phyloP scores from a whole-genome alignment of 2,113 vertebrate genomes.

The Pleuronectes platessa region DNA sequence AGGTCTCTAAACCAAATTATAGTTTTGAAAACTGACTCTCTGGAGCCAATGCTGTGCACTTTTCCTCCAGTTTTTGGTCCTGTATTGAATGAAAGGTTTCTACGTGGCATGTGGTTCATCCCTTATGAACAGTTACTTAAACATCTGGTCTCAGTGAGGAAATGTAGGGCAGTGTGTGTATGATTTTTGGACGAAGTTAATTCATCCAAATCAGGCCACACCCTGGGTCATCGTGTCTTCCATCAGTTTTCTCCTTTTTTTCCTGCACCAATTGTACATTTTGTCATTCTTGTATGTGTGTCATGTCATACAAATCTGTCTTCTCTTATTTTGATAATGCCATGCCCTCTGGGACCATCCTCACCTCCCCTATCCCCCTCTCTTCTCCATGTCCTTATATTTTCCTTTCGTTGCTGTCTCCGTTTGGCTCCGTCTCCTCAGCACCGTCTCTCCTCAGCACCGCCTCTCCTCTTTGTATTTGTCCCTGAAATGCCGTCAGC shows the following conservation, averaged over 20 bases:
- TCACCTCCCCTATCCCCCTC: not conserved
- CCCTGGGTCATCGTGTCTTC: constrained; percentile 42
- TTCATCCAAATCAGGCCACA: constrained; percentile 36
- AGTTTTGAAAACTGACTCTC: not conserved
- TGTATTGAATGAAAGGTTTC: not conserved
- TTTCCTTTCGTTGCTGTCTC: not conserved
- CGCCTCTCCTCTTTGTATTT: constrained; percentile 20
- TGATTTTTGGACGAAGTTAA: not conserved
- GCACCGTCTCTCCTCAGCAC: not conserved
- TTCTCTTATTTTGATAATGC: not conserved
- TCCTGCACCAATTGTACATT: not conserved
- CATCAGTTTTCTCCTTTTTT: not conserved
- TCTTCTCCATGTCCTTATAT: constrained; percentile 1
- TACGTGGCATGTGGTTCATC: not conserved
- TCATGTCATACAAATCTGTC: not conserved
- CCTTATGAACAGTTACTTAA: constrained; percentile 3
- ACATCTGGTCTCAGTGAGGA: constrained; percentile 21
- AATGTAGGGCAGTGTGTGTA: constrained; percentile 42
- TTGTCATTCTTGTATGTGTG: not conserved
- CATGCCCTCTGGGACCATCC: not conserved
- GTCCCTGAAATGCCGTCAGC: constrained; percentile 41
- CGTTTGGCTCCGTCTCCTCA: constrained; percentile 25
- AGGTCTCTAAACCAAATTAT: not conserved
- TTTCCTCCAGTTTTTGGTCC: not conserved
- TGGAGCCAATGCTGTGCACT: not conserved